A percentile compares a stretch with the other conserved stretches of the same genome.
Evolutionary conservation across 2,797 vertebrate genomes (phyloP).

Genomic region (Ciconia nigra): DNA sequence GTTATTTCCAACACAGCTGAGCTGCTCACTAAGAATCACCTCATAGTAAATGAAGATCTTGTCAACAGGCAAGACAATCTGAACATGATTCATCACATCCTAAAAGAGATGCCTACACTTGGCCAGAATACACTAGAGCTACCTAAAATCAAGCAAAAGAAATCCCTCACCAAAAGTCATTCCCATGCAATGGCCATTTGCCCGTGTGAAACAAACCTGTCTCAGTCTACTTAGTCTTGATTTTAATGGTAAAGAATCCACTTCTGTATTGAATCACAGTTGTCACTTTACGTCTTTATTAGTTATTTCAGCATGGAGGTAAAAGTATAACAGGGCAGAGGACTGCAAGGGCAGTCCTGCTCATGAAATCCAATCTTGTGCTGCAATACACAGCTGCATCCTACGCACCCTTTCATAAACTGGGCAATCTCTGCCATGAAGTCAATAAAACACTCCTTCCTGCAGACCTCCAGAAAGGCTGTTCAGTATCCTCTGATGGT

Average conservation of each 20-base stretch:
- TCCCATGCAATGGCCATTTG: background rate
- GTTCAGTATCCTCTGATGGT: background rate
- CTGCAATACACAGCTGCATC: background rate
- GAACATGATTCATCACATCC: background rate
- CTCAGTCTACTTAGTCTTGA: background rate
- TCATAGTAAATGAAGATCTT: background rate
- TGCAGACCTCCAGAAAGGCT: background rate
- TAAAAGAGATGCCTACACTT: background rate
- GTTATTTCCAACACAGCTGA: background rate
- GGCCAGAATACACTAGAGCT: background rate
- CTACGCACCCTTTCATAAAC: background rate
- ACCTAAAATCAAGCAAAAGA: background rate
- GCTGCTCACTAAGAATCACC: background rate
- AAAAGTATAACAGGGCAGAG: background rate
- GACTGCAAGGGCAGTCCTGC: background rate
- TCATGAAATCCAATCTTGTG: background rate
- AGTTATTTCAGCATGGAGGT: background rate
- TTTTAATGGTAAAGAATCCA: background rate
- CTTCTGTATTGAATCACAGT: background rate
- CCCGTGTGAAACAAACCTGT: fast-evolving
- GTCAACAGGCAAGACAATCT: background rate
- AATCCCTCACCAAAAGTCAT: background rate
- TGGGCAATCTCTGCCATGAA: background rate
- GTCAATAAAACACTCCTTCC: background rate
- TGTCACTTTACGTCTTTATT: background rate